These are phyloP conservation scores for Aplochiton taeniatus DNA, from an alignment of 2,797 vertebrate genomes.

Conservation along the genomic window DNA sequence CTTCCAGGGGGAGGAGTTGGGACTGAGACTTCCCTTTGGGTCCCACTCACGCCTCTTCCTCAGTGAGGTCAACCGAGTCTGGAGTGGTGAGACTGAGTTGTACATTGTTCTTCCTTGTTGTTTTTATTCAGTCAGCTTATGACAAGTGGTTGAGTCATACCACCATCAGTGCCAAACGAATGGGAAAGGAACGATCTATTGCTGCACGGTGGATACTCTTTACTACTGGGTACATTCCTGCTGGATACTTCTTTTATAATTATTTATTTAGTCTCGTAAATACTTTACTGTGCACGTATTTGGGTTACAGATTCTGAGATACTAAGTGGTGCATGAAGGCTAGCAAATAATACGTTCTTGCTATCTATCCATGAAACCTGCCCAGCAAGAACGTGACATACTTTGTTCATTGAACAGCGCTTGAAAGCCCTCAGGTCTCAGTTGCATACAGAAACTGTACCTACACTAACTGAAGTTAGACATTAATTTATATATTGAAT, in stretches of 20 bases:
- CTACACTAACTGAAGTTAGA: too few relatives aligned
- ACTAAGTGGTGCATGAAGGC: not conserved
- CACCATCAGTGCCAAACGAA: too few relatives aligned
- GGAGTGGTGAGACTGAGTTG: slow-evolving; percentile 75
- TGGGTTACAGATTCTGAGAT: not conserved
- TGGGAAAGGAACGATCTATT: too few relatives aligned
- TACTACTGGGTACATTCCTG: too few relatives aligned
- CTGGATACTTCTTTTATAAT: not conserved
- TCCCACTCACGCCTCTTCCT: slow-evolving; percentile 88
- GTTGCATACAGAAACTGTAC: not conserved
- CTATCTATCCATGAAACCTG: slow-evolving; percentile 40
- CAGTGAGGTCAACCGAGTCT: slow-evolving; percentile 78
- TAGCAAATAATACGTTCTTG: slow-evolving; percentile 10
- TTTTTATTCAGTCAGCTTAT: too few relatives aligned
- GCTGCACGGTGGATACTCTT: too few relatives aligned
- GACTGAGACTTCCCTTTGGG: slow-evolving; percentile 86
- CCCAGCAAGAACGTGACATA: slow-evolving; percentile 25
- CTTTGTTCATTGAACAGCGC: not conserved
- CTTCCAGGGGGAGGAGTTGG: slow-evolving; percentile 68
- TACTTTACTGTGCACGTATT: too few relatives aligned
- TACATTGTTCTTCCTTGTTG: not conserved
- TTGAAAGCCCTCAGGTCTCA: too few relatives aligned
- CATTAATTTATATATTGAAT: too few relatives aligned
- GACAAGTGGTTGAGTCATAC: too few relatives aligned
- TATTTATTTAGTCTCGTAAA: too few relatives aligned